Base-by-base conservation (phyloP, 2,113 vertebrate species). In the Archocentrus centrarchus region DNA sequence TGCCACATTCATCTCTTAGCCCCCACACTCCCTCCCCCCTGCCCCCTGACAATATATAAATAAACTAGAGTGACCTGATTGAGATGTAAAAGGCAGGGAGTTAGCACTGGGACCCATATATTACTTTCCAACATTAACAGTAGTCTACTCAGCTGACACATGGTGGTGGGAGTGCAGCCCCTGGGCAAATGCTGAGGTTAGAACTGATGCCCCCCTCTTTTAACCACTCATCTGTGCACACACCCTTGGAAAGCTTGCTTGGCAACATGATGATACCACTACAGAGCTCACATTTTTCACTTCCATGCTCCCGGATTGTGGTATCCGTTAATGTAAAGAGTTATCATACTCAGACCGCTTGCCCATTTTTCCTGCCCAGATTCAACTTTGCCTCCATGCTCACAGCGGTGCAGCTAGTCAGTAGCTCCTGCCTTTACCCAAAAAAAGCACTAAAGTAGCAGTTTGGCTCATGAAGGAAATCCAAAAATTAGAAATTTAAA, bases 21-120 rank as follows among this genome's bases (percentile, higher is more conserved):
- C 80, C 82, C 90, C 30, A 2, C 27, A 4, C 76, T 11, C 78
- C 68, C 84, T 13, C 83, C 80, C 62, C 59, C 50, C 59, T 53
- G 32, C 89, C 92, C 88, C 93, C 78, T 91, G 94, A 93, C 92
- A 94, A 94, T 92, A 92, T 93, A 95, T 94, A 96, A 95, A 95
- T 95, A 95, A 96, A 95, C 94, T 94, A 92, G 92, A 95, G 92
- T 96, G 95, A 95, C 93, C 95, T 95, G 93, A 94, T 94, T 94
- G 94, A 95, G 92, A 94, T 94, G 95, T 94, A 95, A 95, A 93
- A 95, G 92, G 93, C 94, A 94, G 94, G 91, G 94, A 94, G 81
- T 94, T 93, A 87, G 92, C 91, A 79, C 91, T 93, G 92, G 92
- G 94, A 94, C 89, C 89, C 92, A 93, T 95, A 92, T 90, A 87